Conservation (phyloP, 2,113 vertebrate species). For the Xenus cinereus region DNA sequence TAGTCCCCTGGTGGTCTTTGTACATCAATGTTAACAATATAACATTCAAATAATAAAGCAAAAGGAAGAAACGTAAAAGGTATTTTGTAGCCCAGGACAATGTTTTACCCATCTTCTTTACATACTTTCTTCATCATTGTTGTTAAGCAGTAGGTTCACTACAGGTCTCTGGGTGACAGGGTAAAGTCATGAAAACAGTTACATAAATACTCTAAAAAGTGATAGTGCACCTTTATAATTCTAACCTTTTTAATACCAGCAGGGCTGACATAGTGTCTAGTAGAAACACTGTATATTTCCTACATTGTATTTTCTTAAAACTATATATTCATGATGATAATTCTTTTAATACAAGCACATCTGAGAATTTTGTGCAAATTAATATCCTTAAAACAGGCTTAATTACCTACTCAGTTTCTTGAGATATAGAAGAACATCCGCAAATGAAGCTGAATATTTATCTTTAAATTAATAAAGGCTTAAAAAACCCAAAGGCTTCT, state of each 20-base stretch:
- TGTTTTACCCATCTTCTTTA: neutral
- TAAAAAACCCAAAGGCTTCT: neutral
- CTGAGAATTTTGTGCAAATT: neutral
- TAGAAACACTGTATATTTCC: neutral
- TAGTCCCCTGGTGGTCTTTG: neutral
- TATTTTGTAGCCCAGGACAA: neutral
- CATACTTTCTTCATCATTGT: neutral
- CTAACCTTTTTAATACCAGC: neutral
- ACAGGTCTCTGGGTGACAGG: neutral
- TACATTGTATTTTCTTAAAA: neutral
- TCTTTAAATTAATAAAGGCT: neutral
- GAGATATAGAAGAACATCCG: neutral
- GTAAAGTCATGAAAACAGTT: neutral
- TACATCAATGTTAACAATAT: neutral
- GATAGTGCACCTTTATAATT: neutral
- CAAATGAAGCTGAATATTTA: neutral
- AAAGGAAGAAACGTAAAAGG: neutral
- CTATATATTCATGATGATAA: neutral
- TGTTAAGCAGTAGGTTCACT: neutral
- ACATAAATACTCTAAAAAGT: neutral
- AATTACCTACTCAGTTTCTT: neutral
- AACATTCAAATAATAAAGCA: neutral
- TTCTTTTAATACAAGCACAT: neutral
- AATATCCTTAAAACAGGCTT: neutral
- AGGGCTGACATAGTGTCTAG: neutral